A percentile compares a stretch with the other conserved stretches of the same genome.
Conservation (phyloP, 2,888 invertebrate genomes). For the Leucophenga maculata region DNA sequence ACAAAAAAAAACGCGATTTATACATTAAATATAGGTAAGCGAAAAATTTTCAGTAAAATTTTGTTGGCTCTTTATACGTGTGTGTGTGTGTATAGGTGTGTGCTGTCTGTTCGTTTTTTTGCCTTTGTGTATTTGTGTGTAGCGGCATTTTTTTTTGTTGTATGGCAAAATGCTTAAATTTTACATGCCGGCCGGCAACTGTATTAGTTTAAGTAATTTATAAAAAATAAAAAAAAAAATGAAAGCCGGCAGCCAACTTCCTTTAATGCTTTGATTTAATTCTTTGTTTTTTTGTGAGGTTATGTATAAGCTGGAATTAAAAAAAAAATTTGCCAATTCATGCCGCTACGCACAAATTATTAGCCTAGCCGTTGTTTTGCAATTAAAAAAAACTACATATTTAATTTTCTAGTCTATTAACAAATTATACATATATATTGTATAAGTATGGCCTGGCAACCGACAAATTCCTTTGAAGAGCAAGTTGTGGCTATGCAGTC, state of each 20-base stretch:
- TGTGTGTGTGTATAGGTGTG: neutral
- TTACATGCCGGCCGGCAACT: neutral
- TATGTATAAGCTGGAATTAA: neutral
- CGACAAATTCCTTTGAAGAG: conserved; percentile 62
- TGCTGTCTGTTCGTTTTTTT: neutral
- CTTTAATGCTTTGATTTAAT: neutral
- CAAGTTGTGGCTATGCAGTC: conserved; percentile 65
- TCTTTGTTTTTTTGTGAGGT: conserved; percentile 5
- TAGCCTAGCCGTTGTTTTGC: too few species aligned
- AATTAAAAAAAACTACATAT: neutral
- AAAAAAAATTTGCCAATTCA: neutral
- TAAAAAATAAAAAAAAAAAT: too few species aligned
- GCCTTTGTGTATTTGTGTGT: neutral
- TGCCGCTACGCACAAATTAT: neutral
- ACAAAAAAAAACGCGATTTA: neutral
- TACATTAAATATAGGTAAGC: neutral
- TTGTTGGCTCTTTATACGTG: neutral
- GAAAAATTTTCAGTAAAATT: conserved; percentile 25
- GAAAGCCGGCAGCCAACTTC: too few species aligned
- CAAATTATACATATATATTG: neutral
- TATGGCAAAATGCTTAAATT: neutral
- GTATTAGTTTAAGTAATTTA: too few species aligned
- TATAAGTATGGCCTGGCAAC: conserved; percentile 59
- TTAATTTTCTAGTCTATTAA: conserved; percentile 12
- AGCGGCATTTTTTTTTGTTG: neutral